These are phyloP conservation scores for Leptoteleia sp. DNA, from an alignment of 1,140 invertebrate species.

Conservation along the genomic window DNA sequence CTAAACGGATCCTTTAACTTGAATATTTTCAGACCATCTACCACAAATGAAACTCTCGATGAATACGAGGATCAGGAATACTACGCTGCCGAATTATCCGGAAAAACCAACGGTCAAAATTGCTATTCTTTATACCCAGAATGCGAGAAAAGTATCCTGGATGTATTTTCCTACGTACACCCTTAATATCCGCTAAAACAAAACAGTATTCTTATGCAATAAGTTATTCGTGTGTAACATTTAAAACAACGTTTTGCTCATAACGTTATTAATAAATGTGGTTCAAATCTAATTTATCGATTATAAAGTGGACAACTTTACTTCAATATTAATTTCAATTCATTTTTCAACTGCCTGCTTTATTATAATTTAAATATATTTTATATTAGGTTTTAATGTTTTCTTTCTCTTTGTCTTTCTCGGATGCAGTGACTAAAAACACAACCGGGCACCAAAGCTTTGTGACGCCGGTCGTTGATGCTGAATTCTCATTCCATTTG, in stretches of 20 bases:
- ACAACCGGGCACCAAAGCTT: constrained; percentile 50
- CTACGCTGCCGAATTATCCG: constrained; percentile 75
- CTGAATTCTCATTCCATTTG: constrained; percentile 60
- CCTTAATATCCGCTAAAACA: constrained; percentile 15
- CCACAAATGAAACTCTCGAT: constrained; percentile 75
- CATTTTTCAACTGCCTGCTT: not conserved
- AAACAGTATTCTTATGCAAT: not conserved
- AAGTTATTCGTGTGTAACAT: no score
- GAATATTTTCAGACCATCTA: constrained; percentile 77
- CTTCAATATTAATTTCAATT: no score
- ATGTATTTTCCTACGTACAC: constrained; percentile 74
- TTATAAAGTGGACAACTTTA: no score
- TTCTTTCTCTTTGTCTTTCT: not conserved
- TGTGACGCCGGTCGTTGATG: constrained; percentile 39
- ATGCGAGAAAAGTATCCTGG: constrained; percentile 76
- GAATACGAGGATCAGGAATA: constrained; percentile 77
- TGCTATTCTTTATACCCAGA: constrained; percentile 79
- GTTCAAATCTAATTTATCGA: no score
- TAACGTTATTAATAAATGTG: no score
- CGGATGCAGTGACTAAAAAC: no score
- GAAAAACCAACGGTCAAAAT: constrained; percentile 71
- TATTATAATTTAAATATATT: constrained; percentile 6
- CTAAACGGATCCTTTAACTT: constrained; percentile 17
- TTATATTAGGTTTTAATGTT: constrained; percentile 5
- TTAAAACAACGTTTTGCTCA: no score